Evolutionary conservation across 2,113 vertebrate genomes (phyloP).

Genomic region (Zosterops lateralis): DNA sequence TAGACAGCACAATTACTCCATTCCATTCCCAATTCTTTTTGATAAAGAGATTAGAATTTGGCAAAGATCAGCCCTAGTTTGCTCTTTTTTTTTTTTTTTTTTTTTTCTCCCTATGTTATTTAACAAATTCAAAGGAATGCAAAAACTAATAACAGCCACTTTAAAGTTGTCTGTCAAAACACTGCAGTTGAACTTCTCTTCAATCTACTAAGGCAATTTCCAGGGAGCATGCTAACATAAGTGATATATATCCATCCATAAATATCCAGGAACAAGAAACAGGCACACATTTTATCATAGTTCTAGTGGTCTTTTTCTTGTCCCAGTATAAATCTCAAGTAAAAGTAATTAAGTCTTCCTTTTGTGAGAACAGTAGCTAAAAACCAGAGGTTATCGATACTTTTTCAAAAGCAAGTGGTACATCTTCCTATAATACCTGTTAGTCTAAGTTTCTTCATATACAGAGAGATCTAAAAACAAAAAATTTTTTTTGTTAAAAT

Average conservation of each 20-base stretch:
- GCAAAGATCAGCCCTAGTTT: not conserved
- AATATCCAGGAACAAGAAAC: not conserved
- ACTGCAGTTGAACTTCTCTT: not conserved
- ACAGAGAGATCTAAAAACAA: not conserved
- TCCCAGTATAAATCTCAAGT: not conserved
- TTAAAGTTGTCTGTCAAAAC: not conserved
- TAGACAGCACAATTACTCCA: not conserved
- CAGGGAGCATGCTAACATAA: not conserved
- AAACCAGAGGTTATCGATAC: not conserved
- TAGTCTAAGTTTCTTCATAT: not conserved
- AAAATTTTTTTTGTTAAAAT: not conserved
- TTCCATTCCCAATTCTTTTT: not conserved
- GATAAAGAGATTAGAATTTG: not conserved
- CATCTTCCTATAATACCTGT: not conserved
- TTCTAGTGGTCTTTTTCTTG: not conserved
- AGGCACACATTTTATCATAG: not conserved
- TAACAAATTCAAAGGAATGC: not conserved
- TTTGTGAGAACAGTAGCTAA: not conserved
- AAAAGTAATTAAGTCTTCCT: not conserved
- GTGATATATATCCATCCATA: not conserved
- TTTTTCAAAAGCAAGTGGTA: not conserved
- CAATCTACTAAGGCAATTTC: not conserved
- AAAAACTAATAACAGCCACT: not conserved
- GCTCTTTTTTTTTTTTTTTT: not conserved
- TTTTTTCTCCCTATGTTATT: not conserved